Evolutionary conservation across 2,888 invertebrate genomes (phyloP), one percentile per base, ranked within the genome.

Genomic region (Dysmachus trigonus): DNA sequence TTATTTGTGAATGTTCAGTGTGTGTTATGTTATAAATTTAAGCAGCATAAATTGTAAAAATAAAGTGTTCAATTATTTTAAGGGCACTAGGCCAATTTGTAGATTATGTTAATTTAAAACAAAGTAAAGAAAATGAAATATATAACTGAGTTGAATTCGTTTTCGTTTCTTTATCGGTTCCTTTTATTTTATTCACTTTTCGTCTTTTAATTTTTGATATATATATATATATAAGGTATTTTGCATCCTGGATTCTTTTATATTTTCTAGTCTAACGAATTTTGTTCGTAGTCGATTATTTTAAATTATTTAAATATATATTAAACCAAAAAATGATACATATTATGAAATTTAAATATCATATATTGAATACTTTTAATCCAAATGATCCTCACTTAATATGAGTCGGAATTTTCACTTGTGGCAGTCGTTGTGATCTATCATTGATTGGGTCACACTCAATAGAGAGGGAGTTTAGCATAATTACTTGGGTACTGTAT

Each of bases 21-120:
- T 81, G 33, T 47, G 79, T 47, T 79, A 86, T 76, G 62, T 82
- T 41, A 83, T 86, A 83, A 73, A 51, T 33, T 71, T 62, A 62
- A 73, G 27, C 27, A 86, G 79, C 27, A 47, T 53, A 72, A 85
- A 79, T 38, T 86, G 86, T 86, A 79, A 86, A 86, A 85, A 77
- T 53, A 85, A 86, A 86, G 86, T 86, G 86, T 86, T 86, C 86
- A 85, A 81, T 86, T 85, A 86, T 53, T 85, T 71, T 85, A 85
- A 86, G 79, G 86, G 85, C 85, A 85, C 72, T 79, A 38, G 72
- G 81, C 85, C 85, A 74, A 53, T 73, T 81, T 47, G 18, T 79
- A 53, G 85, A 85, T 81, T 79, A 85, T 81, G 86, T 85, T 86
- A 86, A 86, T 71, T 86, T 86, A 86, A 86, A 86, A 72, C 71